Conservation (phyloP, 2,797 vertebrate genomes). For the Epinephelus malabaricus region DNA sequence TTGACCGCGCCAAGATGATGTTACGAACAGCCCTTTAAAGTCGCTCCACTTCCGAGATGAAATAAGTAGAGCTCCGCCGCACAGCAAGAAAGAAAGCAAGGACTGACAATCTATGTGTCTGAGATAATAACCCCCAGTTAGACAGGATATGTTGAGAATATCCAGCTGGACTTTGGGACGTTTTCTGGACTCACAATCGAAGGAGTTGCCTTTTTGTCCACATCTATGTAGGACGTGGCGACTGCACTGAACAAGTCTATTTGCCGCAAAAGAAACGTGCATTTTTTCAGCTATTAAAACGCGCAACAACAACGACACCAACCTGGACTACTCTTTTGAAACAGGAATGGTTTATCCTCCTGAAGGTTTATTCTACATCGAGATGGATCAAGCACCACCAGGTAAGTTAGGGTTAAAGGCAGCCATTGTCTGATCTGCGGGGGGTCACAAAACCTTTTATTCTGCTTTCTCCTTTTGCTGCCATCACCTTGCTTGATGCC, state of each 20-base stretch:
- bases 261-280: constrained; percentile 35
- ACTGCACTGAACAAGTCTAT: constrained; percentile 48
- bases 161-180: constrained; percentile 44
- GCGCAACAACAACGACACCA: constrained; percentile 51
- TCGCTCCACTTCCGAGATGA: constrained; percentile 79
- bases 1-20: constrained; percentile 77
- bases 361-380: constrained; percentile 98
- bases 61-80: constrained; percentile 56
- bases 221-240: constrained; percentile 62
- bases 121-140: not conserved
- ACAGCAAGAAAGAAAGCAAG: not conserved
- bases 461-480: not conserved
- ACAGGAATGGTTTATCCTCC: constrained; percentile 96
- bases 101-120: constrained; percentile 31
- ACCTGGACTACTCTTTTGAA: constrained; percentile 78
- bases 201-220: constrained; percentile 40
- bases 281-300: constrained; percentile 7
- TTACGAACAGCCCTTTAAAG: constrained; percentile 81
- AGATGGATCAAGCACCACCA: constrained; percentile 95
- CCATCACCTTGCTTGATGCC: not conserved
- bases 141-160: constrained; percentile 45
- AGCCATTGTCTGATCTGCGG: constrained; percentile 71
- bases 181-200: constrained; percentile 47
- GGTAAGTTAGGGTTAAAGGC: constrained; percentile 87
- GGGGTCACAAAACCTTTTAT: constrained; percentile 22